phyloP scores from a whole-genome alignment of 1,140 invertebrate genomes.

The Drosophila elegans region DNA sequence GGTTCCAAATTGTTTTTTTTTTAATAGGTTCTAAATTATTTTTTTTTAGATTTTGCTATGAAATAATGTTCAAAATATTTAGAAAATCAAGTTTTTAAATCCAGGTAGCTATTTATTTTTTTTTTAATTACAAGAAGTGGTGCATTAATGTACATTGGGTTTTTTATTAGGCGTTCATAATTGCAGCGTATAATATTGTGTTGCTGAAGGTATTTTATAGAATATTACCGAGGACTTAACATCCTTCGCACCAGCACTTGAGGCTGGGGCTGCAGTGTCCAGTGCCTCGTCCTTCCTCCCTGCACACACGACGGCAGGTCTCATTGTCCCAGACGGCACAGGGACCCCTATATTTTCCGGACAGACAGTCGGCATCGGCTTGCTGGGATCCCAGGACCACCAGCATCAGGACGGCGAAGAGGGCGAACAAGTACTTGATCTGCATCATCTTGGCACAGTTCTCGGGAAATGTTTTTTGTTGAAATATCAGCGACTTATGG shows the following conservation, averaged over 20 bases:
- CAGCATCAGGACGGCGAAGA: conserved; percentile 24
- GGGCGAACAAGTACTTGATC: conserved; percentile 15
- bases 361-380: conserved; percentile 31
- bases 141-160: conserved; percentile 1
- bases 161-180: background rate
- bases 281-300: conserved; percentile 14
- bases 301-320: conserved; percentile 13
- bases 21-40: too few relatives aligned
- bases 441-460: conserved; percentile 14
- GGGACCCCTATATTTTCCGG: conserved; percentile 16
- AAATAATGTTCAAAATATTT: too few relatives aligned
- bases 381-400: conserved; percentile 13
- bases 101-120: too few relatives aligned
- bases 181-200: background rate
- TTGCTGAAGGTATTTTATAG: background rate
- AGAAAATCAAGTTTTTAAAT: too few relatives aligned
- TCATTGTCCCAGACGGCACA: conserved; percentile 32
- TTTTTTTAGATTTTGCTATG: too few relatives aligned
- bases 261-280: conserved; percentile 33
- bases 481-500: conserved; percentile 4
- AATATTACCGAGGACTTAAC: background rate
- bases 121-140: background rate
- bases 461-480: background rate
- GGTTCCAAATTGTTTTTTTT: too few relatives aligned
- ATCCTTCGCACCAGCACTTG: conserved; percentile 39